Evolutionary conservation across 1,140 invertebrate genomes (phyloP), one percentile per base, ranked within the genome.

Genomic region (Vollenhovia emeryi): DNA sequence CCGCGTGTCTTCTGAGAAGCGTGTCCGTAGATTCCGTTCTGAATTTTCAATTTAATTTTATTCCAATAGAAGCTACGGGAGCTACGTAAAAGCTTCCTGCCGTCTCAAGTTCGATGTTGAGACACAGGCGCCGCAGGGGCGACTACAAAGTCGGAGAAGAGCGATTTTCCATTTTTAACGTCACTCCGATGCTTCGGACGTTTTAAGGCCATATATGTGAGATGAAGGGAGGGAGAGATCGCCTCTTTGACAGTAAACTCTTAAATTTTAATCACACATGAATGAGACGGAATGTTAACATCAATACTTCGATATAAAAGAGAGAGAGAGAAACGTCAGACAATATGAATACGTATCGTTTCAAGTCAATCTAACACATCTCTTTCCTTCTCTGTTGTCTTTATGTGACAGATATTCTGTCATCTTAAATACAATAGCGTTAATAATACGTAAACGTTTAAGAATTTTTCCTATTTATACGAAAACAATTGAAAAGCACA

Each of bases 81-180:
- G 62, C 75, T 50, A 68, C 24, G n/a, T 43, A 64, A 79, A 33
- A 79, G 45, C 6, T 60, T 62, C n/a, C 50, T 52, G 60, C 57
- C 5, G 21, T 45, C 55, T 66, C 30, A 66, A 78, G 43, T 68
- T 79, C 43, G 60, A 50, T 30, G 60, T 79, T 48, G 43, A 68
- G 60, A 52, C 60, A 50, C 30, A 43, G 30, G 21, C 30, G 30
- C 43, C 43, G 21, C 43, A n/a, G 24, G 45, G 27, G 11, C 27
- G 15, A 73, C 64, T 55, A 60, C 66, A 60, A 73, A 66, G 55
- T 60, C 64, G 36, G 21, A 80, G 21, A 87, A 45, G 50, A 59
- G 50, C 33, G 50, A 80, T 43, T 45, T 83, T 83, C 84, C 85
- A 87, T 84, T 87, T 87, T 87, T 87, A 79, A 79, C 18, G 13